phyloP scores from a whole-genome alignment of 2,888 invertebrate species.

The Megalurothrips usitatus region DNA sequence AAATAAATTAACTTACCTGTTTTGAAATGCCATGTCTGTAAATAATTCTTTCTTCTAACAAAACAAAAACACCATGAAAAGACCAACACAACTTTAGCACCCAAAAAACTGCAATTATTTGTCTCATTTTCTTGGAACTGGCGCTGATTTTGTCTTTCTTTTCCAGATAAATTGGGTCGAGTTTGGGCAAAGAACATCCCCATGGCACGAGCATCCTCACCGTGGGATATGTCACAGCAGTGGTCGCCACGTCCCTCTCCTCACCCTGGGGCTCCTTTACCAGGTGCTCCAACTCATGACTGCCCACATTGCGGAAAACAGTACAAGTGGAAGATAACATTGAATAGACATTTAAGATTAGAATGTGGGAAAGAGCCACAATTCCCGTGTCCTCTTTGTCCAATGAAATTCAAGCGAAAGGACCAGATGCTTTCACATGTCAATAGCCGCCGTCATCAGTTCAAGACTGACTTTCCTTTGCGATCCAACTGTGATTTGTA shows the following conservation, averaged over 20 bases:
- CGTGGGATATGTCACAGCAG: not conserved
- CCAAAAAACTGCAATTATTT: too few species aligned
- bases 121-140: not conserved
- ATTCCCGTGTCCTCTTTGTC: slow-evolving; percentile 45
- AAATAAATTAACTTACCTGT: too few species aligned
- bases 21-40: too few species aligned
- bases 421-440: slow-evolving; percentile 47
- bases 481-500: slow-evolving; percentile 3
- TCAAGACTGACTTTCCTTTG: slow-evolving; percentile 4
- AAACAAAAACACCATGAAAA: too few species aligned
- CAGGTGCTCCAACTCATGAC: slow-evolving; percentile 37
- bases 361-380: slow-evolving; percentile 45
- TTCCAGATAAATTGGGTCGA: slow-evolving; percentile 8
- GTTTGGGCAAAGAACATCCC: not conserved
- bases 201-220: not conserved
- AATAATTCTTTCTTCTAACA: too few species aligned
- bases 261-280: slow-evolving; percentile 31
- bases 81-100: too few species aligned
- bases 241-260: not conserved
- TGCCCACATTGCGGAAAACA: slow-evolving; percentile 34
- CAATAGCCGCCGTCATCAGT: not conserved
- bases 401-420: slow-evolving; percentile 44
- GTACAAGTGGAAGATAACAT: slow-evolving; percentile 32
- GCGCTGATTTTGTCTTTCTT: not conserved
- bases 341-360: slow-evolving; percentile 32